Percentiles rank a stretch among this genome's conserved stretches.
phyloP scores from a whole-genome alignment of 2,797 vertebrate species.

The Chelmon rostratus region DNA sequence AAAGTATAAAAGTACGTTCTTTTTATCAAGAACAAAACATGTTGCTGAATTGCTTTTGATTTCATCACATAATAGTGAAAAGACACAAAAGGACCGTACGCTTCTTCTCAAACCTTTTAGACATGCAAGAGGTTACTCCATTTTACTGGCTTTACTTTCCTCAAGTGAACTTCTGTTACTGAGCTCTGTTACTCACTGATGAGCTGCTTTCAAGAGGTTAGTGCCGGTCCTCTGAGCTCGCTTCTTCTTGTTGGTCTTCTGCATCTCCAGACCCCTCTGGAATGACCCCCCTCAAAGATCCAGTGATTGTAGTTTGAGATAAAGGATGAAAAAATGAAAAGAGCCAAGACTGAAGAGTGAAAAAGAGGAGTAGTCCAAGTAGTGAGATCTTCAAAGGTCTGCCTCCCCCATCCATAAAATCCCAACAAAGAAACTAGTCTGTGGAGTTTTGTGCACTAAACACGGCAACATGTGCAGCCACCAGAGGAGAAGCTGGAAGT shows the following conservation, averaged over 20 bases:
- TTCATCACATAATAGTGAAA: not conserved
- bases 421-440: not conserved
- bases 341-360: not conserved
- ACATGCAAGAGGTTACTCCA: not conserved
- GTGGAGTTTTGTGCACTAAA: not conserved
- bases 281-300: slow-evolving; percentile 1
- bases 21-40: not conserved
- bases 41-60: not conserved
- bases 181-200: slow-evolving; percentile 58
- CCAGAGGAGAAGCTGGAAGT: not conserved
- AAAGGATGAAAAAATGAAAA: not conserved
- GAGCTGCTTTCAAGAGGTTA: slow-evolving; percentile 45
- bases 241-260: slow-evolving; percentile 56
- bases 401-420: not conserved
- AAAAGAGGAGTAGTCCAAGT: slow-evolving; percentile 4
- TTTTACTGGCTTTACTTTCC: not conserved
- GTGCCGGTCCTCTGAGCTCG: slow-evolving; percentile 9
- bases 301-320: not conserved
- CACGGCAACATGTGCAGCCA: slow-evolving; percentile 15
- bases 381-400: not conserved
- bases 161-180: not conserved
- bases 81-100: not conserved
- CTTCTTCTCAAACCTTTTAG: not conserved
- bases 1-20: not conserved
- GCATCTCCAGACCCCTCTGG: slow-evolving; percentile 54